phyloP scores from a whole-genome alignment of 2,113 vertebrate genomes.

The Oncorhynchus masou region DNA sequence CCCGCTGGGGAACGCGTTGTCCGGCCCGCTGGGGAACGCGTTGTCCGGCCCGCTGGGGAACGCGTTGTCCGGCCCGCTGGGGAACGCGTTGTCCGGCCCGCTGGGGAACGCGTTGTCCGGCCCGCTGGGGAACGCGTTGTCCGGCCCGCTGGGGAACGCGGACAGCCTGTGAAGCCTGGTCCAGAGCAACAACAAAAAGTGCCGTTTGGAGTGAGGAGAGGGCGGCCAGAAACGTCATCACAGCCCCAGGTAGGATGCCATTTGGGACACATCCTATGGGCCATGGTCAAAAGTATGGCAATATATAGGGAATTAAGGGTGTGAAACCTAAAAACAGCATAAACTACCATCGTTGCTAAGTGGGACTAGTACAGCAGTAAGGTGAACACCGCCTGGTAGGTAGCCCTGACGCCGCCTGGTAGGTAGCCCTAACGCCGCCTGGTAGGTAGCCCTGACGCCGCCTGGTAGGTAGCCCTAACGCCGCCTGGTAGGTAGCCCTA shows the following conservation, averaged over 20 bases:
- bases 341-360: no score
- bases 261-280: no score
- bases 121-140: not conserved
- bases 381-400: no score
- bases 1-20: not conserved
- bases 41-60: not conserved
- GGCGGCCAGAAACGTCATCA: conserved; percentile 4
- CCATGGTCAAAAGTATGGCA: no score
- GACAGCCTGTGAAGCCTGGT: not conserved
- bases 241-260: not conserved
- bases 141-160: not conserved
- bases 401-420: no score
- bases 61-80: no score
- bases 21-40: not conserved
- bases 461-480: no score
- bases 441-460: no score
- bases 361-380: not conserved
- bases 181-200: not conserved
- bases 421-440: no score
- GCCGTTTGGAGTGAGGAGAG: not conserved
- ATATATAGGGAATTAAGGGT: no score
- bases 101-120: not conserved
- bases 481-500: no score
- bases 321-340: no score
- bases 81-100: not conserved